These are phyloP conservation scores for Quadriops clusia DNA, from an alignment of 2,888 invertebrate species.

Conservation along the genomic window DNA sequence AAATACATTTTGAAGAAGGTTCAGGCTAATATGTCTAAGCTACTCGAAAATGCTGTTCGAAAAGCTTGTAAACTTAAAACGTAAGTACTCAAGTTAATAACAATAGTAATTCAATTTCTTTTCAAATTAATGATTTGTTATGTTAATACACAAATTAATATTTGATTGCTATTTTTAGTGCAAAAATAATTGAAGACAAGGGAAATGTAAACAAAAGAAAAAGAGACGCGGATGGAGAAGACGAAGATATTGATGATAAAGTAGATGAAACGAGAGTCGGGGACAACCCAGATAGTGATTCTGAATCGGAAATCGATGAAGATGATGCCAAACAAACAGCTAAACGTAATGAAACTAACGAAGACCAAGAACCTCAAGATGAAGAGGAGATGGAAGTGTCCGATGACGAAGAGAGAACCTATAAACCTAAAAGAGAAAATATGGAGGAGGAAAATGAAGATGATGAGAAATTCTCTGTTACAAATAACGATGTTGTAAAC, in stretches of 20 bases:
- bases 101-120: no score
- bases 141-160: no score
- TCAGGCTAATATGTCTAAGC: no score
- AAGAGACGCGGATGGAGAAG: slow-evolving; percentile 49
- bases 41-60: no score
- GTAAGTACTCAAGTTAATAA: no score
- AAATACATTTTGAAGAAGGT: slow-evolving; percentile 53
- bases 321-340: slow-evolving; percentile 34
- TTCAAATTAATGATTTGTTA: no score
- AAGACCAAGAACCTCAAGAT: slow-evolving; percentile 41
- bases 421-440: slow-evolving; percentile 16
- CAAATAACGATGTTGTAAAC: slow-evolving; percentile 25
- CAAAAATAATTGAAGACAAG: slow-evolving; percentile 7
- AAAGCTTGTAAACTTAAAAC: no score
- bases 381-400: slow-evolving; percentile 36
- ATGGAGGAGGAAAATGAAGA: slow-evolving; percentile 24
- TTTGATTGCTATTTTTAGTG: no score
- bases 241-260: slow-evolving; percentile 43
- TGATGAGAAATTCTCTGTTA: slow-evolving; percentile 11
- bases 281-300: no score
- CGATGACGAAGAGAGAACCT: slow-evolving; percentile 23
- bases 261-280: no score
- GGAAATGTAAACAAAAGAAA: slow-evolving; percentile 15
- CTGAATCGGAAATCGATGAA: no score
- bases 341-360: slow-evolving; percentile 32